phyloP scores from a whole-genome alignment of 2,113 vertebrate species.

The Urocolius indicus region DNA sequence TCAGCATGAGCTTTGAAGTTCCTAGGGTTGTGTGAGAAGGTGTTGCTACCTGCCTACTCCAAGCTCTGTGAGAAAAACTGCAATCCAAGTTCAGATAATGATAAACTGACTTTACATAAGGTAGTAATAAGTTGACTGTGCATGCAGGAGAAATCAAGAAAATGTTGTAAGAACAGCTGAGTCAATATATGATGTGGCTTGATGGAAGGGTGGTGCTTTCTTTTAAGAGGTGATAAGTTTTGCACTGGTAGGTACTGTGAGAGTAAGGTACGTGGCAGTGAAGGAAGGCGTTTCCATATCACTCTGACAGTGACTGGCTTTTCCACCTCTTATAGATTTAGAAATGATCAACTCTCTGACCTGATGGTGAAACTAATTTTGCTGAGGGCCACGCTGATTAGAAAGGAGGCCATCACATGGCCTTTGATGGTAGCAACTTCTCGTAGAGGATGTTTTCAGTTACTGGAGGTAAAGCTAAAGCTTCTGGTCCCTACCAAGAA shows the following conservation, averaged over 20 bases:
- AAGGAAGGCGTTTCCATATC: background rate
- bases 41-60: accelerated
- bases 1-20: background rate
- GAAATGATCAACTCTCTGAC: background rate
- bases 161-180: background rate
- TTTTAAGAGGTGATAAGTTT: background rate
- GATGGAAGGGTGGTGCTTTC: background rate
- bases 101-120: background rate
- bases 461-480: background rate
- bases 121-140: background rate
- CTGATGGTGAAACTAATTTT: background rate
- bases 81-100: background rate
- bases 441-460: background rate
- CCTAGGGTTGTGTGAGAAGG: background rate
- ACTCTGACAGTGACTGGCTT: background rate
- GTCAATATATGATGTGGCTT: background rate
- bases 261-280: accelerated
- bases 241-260: background rate
- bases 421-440: background rate
- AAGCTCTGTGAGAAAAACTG: background rate
- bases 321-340: background rate
- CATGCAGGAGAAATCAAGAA: background rate
- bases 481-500: background rate
- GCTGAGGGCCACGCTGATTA: background rate
- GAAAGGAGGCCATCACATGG: background rate